These are phyloP conservation scores for Apotomis turbidana DNA, from an alignment of 2,888 invertebrate genomes.

Conservation along the genomic window DNA sequence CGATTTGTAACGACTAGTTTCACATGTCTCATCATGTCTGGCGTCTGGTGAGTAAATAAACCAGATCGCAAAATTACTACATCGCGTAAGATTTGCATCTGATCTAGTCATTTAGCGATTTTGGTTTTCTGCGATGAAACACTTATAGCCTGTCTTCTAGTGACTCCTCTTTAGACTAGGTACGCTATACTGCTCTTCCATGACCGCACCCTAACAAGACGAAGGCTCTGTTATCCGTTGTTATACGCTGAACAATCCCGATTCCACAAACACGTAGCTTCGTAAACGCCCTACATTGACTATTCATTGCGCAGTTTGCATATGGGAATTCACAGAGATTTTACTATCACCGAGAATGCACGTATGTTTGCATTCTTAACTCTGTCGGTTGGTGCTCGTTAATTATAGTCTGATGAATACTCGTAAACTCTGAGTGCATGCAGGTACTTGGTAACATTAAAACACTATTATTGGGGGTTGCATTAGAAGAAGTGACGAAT, in stretches of 20 bases:
- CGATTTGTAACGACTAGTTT: no score
- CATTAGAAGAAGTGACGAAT: not conserved
- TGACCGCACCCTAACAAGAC: not conserved
- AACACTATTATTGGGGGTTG: not conserved
- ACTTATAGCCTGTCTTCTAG: no score
- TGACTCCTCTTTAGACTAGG: not conserved
- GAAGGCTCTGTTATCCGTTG: not conserved
- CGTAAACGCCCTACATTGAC: slow-evolving; percentile 7
- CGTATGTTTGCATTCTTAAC: slow-evolving; percentile 9
- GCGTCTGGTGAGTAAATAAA: no score
- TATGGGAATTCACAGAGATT: not conserved
- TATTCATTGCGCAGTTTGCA: slow-evolving; percentile 15
- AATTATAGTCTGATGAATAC: slow-evolving; percentile 11
- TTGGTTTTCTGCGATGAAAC: no score
- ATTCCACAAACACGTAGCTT: not conserved
- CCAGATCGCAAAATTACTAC: no score
- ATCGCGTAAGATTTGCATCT: no score
- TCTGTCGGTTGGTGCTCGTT: not conserved
- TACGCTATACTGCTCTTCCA: not conserved
- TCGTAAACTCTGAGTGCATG: slow-evolving; percentile 2
- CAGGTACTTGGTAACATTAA: slow-evolving; percentile 1
- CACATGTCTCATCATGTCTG: no score
- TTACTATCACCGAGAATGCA: slow-evolving; percentile 10
- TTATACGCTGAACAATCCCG: not conserved
- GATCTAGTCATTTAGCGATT: no score